Evolutionary conservation across 53 echinoderm and acorn worm species (phyloP), one percentile per base, ranked within the genome.

Genomic region (Echinarachnius parma): DNA sequence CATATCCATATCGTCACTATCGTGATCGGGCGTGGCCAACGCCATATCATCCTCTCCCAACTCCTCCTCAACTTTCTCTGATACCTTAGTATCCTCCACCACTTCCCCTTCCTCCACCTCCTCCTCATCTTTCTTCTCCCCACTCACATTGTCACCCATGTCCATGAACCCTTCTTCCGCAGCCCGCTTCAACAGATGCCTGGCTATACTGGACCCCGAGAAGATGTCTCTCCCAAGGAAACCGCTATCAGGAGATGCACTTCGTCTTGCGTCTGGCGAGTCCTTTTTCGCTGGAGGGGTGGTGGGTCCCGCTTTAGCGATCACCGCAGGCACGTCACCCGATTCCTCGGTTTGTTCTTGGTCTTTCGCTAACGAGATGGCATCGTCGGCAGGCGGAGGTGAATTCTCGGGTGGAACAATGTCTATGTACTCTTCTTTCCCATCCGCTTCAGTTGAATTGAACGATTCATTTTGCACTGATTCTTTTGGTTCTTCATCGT

Each of bases 131-230:
- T n/a, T n/a, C n/a, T n/a, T n/a, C 36, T 25, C 80, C 16, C 14
- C 46, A 2, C 75, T 76, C 36, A 59, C 76, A 9, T 87, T 60
- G 15, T 80, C 72, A 22, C 47, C 31, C 9, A 82, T 78, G 18
- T 79, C 86, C 4, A 74, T 76, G 21, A 71, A 76, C 46, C 89
- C 80, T 64, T 53, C 59, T 69, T 70, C 21, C 44, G 60, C 67
- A 66, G 81, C 39, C 42, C 80, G 54, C 66, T 85, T 31, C 48
- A 66, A 48, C 59, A 74, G 3, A 66, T 85, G 75, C 56, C 78
- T 81, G 49, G 81, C 18, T 46, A 83, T 35, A 39, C 77, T 83
- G 2, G 83, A 77, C 13, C 83, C 83, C 20, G 74, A 35, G 26
- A 72, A 72, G 0, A 72, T 23, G 36, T 56, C 39, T 26, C 39